Evolutionary conservation across 2,113 vertebrate species (phyloP).

Genomic region (Nipponia nippon): DNA sequence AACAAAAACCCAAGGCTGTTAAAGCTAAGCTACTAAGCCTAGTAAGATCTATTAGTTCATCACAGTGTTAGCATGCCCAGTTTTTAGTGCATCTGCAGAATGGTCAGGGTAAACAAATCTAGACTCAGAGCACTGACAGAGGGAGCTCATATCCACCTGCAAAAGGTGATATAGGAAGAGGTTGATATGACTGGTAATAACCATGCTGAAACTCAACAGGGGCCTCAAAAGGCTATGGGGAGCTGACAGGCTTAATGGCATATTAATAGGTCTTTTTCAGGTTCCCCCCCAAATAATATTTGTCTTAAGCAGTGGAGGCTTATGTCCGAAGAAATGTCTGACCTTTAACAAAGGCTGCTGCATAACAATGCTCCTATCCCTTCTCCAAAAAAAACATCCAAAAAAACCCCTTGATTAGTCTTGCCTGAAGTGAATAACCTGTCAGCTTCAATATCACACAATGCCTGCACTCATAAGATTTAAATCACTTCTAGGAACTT

Average conservation of each 20-base stretch:
- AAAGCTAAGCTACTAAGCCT: neutral
- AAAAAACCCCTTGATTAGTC: neutral
- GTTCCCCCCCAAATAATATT: neutral
- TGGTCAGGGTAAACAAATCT: neutral
- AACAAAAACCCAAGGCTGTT: neutral
- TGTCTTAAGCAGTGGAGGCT: neutral
- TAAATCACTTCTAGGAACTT: neutral
- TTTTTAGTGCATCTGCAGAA: neutral
- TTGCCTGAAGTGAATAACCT: neutral
- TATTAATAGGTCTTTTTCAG: neutral
- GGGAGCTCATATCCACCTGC: neutral
- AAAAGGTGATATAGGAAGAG: neutral
- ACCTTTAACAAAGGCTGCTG: neutral
- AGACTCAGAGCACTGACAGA: neutral
- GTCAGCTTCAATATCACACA: neutral
- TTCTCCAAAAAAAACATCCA: fast-evolving
- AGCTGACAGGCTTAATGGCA: neutral
- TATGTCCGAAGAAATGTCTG: neutral
- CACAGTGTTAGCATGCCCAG: neutral
- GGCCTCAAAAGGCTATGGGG: neutral
- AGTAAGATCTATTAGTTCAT: neutral
- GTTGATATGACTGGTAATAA: neutral
- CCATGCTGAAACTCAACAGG: neutral
- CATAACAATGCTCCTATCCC: neutral
- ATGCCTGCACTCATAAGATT: neutral